Percentiles rank a stretch among this genome's conserved stretches.
These are phyloP conservation scores for Apodemus sylvaticus DNA, from an alignment of 2,113 vertebrate genomes.

Conservation along the genomic window DNA sequence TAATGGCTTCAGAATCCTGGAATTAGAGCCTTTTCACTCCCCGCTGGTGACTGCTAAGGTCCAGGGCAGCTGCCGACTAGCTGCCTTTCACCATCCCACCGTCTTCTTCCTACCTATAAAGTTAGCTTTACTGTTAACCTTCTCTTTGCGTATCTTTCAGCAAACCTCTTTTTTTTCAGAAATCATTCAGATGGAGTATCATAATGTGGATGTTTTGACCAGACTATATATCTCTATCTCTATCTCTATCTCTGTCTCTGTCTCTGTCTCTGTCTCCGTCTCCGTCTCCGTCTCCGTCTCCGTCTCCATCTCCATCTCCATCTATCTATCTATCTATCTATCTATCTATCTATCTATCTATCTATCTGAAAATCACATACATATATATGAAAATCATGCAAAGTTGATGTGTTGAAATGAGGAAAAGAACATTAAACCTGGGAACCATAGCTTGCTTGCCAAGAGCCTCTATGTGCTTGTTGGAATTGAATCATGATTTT, in stretches of 20 bases:
- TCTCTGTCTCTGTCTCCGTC: no score
- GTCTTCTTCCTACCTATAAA: neutral
- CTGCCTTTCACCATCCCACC: neutral
- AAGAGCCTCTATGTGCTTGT: neutral
- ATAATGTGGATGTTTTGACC: neutral
- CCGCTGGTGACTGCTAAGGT: constrained; percentile 39
- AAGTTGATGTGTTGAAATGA: neutral
- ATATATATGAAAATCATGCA: no score
- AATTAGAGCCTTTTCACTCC: constrained; percentile 15
- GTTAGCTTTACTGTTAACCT: neutral
- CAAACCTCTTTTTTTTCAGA: constrained; percentile 13
- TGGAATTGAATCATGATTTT: neutral
- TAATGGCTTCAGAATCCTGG: neutral
- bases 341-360: no score
- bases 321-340: no score
- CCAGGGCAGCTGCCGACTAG: neutral
- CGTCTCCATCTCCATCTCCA: no score
- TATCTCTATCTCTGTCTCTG: no score
- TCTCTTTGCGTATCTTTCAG: constrained; percentile 23
- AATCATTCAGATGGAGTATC: neutral
- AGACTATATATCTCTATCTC: neutral
- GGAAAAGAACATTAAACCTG: neutral
- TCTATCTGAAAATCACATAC: no score
- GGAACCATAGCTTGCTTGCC: neutral
- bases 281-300: no score